phyloP scores from a whole-genome alignment of 2,113 vertebrate species.

The Noctilio leporinus region DNA sequence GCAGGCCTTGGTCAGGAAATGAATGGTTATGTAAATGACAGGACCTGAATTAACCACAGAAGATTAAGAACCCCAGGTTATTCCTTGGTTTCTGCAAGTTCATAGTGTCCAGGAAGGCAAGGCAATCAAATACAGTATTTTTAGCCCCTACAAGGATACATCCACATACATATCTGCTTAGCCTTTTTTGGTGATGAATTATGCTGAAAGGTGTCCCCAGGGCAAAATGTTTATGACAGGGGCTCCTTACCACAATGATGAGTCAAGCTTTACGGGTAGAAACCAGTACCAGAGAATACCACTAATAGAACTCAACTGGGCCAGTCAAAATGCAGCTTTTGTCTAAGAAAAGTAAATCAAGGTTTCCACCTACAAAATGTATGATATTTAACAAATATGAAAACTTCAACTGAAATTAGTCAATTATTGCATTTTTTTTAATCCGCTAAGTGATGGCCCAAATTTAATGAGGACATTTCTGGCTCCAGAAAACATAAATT shows the following conservation, averaged over 20 bases:
- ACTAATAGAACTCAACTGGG: not conserved
- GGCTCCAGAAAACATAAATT: not conserved
- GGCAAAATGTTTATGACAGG: not conserved
- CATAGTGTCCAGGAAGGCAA: constrained; percentile 21
- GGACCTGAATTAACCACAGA: constrained; percentile 23
- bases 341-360: constrained; percentile 1
- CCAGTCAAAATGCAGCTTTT: not conserved
- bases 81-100: constrained; percentile 21
- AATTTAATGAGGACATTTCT: not conserved
- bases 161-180: not conserved
- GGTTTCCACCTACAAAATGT: not conserved
- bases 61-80: constrained; percentile 41
- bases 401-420: not conserved
- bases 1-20: constrained; percentile 34
- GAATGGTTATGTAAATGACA: constrained; percentile 47
- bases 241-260: not conserved
- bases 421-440: not conserved
- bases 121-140: constrained; percentile 45
- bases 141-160: constrained; percentile 6
- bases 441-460: not conserved
- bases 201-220: not conserved
- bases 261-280: not conserved
- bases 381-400: not conserved
- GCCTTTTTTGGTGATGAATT: not conserved
- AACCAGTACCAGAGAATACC: not conserved